Evolutionary conservation across 2,113 vertebrate genomes (phyloP).

Genomic region (Nibea coibor): DNA sequence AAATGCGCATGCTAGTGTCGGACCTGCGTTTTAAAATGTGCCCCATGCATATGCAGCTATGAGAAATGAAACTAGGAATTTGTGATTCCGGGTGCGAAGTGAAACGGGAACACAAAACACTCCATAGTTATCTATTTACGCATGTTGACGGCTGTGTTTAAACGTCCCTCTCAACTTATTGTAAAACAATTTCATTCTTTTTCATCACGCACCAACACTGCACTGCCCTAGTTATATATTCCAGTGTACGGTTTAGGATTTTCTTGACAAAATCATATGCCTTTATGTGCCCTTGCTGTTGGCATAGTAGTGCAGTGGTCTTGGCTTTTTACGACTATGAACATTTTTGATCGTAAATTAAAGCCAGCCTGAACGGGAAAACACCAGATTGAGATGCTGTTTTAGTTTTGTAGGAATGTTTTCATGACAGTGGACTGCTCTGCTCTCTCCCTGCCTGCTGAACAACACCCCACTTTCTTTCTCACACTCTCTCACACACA

Average conservation of each 20-base stretch:
- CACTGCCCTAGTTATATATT: slow-evolving; percentile 9
- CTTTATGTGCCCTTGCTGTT: slow-evolving; percentile 7
- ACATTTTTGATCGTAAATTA: slow-evolving; percentile 58
- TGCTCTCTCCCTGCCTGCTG: slow-evolving; percentile 11
- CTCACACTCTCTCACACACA: slow-evolving; percentile 9
- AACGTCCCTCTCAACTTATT: neutral
- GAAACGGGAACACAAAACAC: neutral
- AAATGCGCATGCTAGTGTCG: neutral
- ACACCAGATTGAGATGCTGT: slow-evolving; percentile 45
- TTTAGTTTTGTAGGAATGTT: slow-evolving; percentile 63
- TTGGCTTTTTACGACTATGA: slow-evolving; percentile 30
- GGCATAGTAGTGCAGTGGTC: slow-evolving; percentile 25
- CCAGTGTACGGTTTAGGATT: neutral
- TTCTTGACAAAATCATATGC: slow-evolving; percentile 31
- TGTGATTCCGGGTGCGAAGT: neutral
- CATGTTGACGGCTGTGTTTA: neutral
- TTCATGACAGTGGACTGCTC: slow-evolving; percentile 41
- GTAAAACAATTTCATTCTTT: slow-evolving; percentile 1
- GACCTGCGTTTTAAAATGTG: neutral
- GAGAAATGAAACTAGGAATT: neutral
- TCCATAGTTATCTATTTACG: slow-evolving; percentile 6
- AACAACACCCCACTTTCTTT: slow-evolving; percentile 13
- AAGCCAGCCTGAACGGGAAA: slow-evolving; percentile 28
- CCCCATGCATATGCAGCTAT: slow-evolving; percentile 12
- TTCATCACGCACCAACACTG: slow-evolving; percentile 21